Percentiles rank a stretch among this genome's conserved stretches.
phyloP scores from a whole-genome alignment of 2,113 vertebrate genomes.

The Galemys pyrenaicus region DNA sequence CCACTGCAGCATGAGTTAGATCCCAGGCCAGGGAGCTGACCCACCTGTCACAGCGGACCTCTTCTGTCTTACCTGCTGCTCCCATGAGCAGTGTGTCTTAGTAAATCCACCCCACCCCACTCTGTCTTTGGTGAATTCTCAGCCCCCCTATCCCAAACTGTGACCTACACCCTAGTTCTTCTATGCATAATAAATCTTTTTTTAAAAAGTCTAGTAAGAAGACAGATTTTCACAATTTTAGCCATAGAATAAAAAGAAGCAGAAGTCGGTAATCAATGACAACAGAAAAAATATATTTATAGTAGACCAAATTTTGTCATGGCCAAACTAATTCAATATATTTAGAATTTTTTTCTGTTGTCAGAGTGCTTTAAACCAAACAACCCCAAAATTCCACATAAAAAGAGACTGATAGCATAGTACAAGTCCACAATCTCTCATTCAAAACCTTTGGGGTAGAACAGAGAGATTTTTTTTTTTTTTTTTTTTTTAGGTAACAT shows the following conservation, averaged over 20 bases:
- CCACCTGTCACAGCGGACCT: too few relatives aligned
- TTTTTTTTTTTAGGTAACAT: too few relatives aligned
- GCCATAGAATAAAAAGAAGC: neutral
- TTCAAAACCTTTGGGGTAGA: neutral
- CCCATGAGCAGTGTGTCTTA: too few relatives aligned
- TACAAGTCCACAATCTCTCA: neutral
- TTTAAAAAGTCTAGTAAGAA: neutral
- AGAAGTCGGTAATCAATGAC: neutral
- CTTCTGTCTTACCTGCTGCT: too few relatives aligned
- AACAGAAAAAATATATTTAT: neutral
- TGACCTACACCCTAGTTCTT: too few relatives aligned
- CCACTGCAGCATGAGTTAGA: too few relatives aligned
- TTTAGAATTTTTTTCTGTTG: neutral
- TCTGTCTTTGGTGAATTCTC: too few relatives aligned
- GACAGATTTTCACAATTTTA: constrained; percentile 26
- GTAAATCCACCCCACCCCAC: too few relatives aligned
- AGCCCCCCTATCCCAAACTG: too few relatives aligned
- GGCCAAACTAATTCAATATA: neutral
- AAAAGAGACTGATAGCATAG: neutral
- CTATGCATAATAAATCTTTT: too few relatives aligned
- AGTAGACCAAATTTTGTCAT: constrained; percentile 17
- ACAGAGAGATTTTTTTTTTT: too few relatives aligned
- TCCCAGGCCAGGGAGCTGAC: too few relatives aligned
- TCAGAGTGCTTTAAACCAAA: constrained; percentile 28
- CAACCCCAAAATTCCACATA: neutral